These are phyloP conservation scores for Puntigrus tetrazona DNA, from an alignment of 2,113 vertebrate species.

Conservation along the genomic window DNA sequence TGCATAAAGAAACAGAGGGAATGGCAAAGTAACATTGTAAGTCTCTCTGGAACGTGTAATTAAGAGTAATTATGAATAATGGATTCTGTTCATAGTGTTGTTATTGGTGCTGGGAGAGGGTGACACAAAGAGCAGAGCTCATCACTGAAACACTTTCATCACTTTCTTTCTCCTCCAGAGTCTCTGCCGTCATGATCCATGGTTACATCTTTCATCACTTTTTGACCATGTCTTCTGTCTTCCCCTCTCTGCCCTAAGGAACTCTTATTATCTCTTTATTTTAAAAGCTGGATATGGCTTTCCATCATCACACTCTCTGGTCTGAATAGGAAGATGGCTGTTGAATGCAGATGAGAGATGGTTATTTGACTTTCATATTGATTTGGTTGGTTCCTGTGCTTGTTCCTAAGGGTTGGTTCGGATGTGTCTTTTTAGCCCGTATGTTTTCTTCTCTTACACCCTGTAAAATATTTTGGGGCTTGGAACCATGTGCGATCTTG, in stretches of 20 bases:
- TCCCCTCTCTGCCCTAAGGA: neutral
- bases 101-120: neutral
- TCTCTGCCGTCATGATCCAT: slow-evolving; percentile 39
- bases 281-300: neutral
- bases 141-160: slow-evolving; percentile 39
- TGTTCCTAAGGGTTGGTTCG: neutral
- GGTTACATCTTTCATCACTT: slow-evolving; percentile 45
- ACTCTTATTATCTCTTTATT: slow-evolving; percentile 9
- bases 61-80: slow-evolving; percentile 43
- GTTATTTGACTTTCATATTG: neutral
- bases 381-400: slow-evolving; percentile 6
- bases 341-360: neutral
- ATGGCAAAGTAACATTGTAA: neutral
- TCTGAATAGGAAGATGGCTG: neutral
- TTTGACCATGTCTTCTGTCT: neutral
- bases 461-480: neutral
- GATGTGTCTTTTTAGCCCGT: neutral
- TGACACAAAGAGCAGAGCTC: neutral
- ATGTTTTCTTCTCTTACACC: neutral
- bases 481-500: neutral
- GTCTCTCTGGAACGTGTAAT: slow-evolving; percentile 39
- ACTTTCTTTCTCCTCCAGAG: slow-evolving; percentile 32
- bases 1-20: slow-evolving; percentile 23
- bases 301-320: neutral
- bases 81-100: slow-evolving; percentile 18